These are phyloP conservation scores for Anoplophora glabripennis DNA, from an alignment of 1,140 invertebrate genomes.

Conservation along the genomic window DNA sequence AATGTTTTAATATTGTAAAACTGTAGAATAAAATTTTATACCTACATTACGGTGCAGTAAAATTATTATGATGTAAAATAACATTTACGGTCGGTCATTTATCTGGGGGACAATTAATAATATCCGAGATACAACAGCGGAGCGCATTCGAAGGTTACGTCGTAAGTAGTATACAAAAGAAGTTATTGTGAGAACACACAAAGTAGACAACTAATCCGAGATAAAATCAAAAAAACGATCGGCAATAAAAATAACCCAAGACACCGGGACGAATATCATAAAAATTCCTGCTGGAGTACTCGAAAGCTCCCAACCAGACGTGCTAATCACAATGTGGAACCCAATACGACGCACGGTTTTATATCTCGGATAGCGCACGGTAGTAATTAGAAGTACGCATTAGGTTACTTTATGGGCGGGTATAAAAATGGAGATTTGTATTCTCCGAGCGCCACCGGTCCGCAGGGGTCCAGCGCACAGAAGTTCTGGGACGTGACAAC, in stretches of 20 bases:
- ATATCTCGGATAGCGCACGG: constrained; percentile 5
- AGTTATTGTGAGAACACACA: constrained; percentile 22
- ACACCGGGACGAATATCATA: constrained; percentile 23
- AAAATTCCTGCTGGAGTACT: constrained; percentile 20
- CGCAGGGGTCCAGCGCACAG: constrained; percentile 30
- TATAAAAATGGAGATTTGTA: constrained; percentile 31
- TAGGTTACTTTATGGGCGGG: constrained; percentile 11
- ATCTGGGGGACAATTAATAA: constrained; percentile 9
- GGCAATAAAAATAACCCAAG: constrained; percentile 24
- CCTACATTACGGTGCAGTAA: too few relatives aligned
- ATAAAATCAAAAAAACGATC: constrained; percentile 22
- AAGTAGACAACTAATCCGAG: constrained; percentile 14
- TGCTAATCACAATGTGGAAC: constrained; percentile 23
- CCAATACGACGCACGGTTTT: not conserved
- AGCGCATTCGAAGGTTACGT: constrained; percentile 4
- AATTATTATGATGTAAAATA: not conserved
- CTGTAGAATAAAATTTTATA: too few relatives aligned
- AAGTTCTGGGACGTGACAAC: constrained; percentile 39
- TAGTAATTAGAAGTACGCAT: constrained; percentile 18
- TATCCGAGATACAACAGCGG: constrained; percentile 7
- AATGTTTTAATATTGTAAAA: too few relatives aligned
- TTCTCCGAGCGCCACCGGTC: constrained; percentile 24
- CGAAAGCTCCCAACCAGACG: constrained; percentile 7
- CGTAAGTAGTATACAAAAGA: constrained; percentile 9
- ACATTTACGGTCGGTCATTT: constrained; percentile 4